phyloP scores from a whole-genome alignment of 2,888 invertebrate genomes.

The Stenodema calcarata region DNA sequence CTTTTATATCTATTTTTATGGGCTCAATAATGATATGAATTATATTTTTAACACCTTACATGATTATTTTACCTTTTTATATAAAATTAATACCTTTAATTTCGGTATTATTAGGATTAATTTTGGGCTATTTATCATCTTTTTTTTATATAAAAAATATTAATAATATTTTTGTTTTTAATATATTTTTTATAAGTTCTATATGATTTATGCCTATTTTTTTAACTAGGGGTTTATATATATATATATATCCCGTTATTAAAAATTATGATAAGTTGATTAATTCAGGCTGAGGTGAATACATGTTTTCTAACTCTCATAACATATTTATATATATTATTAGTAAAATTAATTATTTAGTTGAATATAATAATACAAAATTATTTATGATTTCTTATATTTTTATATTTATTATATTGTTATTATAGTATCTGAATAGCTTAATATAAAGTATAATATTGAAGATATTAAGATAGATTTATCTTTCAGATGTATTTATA shows the following conservation, averaged over 20 bases:
- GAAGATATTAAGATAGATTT: too few species aligned
- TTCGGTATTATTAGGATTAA: too few species aligned
- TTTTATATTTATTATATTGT: not conserved
- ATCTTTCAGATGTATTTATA: too few species aligned
- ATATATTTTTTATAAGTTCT: too few species aligned
- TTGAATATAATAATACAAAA: too few species aligned
- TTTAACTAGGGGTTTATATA: not conserved
- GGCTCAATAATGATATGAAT: too few species aligned
- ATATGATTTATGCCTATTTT: not conserved
- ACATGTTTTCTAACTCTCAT: not conserved
- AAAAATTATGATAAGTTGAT: not conserved
- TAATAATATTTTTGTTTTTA: not conserved
- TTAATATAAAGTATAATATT: too few species aligned
- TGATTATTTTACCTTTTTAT: too few species aligned
- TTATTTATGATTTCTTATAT: too few species aligned
- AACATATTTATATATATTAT: not conserved
- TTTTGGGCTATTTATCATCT: not conserved
- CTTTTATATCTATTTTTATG: too few species aligned
- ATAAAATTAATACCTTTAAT: too few species aligned
- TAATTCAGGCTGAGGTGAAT: not conserved
- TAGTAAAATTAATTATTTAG: not conserved
- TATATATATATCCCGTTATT: not conserved
- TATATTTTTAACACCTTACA: constrained; percentile 61
- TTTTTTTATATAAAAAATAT: not conserved
- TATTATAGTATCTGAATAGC: too few species aligned